phyloP scores from a whole-genome alignment of 2,113 vertebrate species.

The Salvator merianae region DNA sequence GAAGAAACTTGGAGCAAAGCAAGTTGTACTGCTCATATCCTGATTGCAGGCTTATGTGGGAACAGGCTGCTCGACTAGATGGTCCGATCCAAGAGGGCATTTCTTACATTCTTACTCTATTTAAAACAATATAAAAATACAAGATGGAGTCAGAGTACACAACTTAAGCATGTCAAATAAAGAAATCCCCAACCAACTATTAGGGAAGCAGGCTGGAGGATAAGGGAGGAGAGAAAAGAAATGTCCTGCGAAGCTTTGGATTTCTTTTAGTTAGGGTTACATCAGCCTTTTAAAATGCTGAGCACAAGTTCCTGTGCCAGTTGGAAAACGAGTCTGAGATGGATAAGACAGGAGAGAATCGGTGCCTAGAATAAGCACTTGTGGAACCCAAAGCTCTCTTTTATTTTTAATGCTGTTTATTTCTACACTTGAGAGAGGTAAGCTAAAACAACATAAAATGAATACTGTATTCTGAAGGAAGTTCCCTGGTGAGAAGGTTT shows the following conservation, averaged over 20 bases:
- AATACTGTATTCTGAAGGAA: background rate
- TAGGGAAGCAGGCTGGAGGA: background rate
- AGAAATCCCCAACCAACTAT: background rate
- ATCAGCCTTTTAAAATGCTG: background rate
- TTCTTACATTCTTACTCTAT: too few species aligned
- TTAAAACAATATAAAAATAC: too few species aligned
- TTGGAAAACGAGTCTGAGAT: background rate
- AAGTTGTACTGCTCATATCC: too few species aligned
- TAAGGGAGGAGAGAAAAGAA: background rate
- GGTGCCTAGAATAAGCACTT: background rate
- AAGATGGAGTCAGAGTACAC: background rate
- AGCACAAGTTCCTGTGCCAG: background rate
- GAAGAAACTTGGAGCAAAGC: too few species aligned
- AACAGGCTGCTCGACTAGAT: too few species aligned
- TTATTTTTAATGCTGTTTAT: background rate
- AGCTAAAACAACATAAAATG: background rate
- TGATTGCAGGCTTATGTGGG: too few species aligned
- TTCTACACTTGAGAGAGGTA: background rate
- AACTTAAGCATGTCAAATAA: background rate
- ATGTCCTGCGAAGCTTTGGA: background rate
- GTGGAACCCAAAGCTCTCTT: background rate
- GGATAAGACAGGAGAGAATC: background rate
- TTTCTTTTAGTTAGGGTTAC: background rate
- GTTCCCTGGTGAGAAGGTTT: background rate
- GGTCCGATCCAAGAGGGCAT: too few species aligned